A percentile compares a stretch with the other conserved stretches of the same genome.
phyloP scores from a whole-genome alignment of 2,888 invertebrate genomes.

The Coelopa pilipes region DNA sequence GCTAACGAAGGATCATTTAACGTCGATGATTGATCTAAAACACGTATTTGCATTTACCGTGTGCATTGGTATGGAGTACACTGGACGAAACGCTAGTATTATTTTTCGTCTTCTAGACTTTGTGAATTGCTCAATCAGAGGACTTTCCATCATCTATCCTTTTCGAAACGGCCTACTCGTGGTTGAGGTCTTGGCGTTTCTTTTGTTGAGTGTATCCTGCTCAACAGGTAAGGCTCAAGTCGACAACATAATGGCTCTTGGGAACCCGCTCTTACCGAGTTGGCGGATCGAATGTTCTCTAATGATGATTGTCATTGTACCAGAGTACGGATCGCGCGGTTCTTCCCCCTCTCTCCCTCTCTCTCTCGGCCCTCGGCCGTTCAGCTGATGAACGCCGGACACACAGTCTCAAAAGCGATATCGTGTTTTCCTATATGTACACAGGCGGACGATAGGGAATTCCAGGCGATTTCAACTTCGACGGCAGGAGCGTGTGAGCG shows the following conservation, averaged over 20 bases:
- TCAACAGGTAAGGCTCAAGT: background rate
- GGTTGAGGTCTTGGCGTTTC: background rate
- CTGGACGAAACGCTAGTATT: background rate
- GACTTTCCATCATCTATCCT: background rate
- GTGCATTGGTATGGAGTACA: conserved; percentile 21
- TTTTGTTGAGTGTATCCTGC: too few species aligned
- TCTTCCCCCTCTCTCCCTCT: too few species aligned
- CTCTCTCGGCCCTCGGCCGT: too few species aligned
- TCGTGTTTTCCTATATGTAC: conserved; percentile 11
- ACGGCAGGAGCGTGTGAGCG: background rate
- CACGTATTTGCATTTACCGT: conserved; percentile 47
- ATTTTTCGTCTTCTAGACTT: background rate
- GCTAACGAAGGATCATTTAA: conserved; percentile 45
- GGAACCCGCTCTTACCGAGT: too few species aligned
- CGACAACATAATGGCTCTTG: background rate
- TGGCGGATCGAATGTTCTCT: too few species aligned
- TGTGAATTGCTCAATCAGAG: background rate
- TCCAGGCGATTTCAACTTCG: background rate
- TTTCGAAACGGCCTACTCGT: background rate
- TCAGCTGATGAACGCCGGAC: too few species aligned
- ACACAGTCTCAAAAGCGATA: conserved; percentile 17
- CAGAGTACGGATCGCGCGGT: background rate
- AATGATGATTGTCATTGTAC: conserved; percentile 16
- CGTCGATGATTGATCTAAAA: conserved; percentile 52
- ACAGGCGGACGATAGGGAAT: background rate